Conservation (phyloP, 2,797 vertebrate species). For the Danio tinwini region DNA sequence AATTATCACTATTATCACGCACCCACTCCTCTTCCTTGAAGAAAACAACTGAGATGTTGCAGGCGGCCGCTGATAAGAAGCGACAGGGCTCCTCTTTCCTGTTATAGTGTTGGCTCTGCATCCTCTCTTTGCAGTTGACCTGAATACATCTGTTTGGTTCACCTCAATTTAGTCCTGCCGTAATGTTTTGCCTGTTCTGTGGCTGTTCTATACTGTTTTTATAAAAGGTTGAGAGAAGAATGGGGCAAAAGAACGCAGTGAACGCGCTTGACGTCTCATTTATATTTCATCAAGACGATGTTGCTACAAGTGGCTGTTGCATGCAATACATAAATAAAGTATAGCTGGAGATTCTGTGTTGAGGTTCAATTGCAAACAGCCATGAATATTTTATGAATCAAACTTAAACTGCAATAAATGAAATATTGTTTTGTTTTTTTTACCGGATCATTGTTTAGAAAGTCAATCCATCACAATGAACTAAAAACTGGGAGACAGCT, state of each 20-base stretch:
- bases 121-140: conserved; percentile 33
- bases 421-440: conserved; percentile 5
- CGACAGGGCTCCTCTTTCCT: conserved; percentile 34
- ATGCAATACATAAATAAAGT: conserved; percentile 71
- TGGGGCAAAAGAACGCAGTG: conserved; percentile 12
- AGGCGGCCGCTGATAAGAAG: conserved; percentile 29
- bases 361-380: conserved; percentile 71
- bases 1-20: conserved; percentile 10
- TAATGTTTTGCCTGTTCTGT: conserved; percentile 14
- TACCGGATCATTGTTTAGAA: conserved; percentile 32
- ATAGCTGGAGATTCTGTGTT: conserved; percentile 65
- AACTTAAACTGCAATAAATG: conserved; percentile 66
- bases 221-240: conserved; percentile 37
- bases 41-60: conserved; percentile 31
- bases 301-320: conserved; percentile 62
- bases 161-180: conserved; percentile 6
- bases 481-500: conserved; percentile 1
- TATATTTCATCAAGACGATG: conserved; percentile 71
- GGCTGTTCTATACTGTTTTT: conserved; percentile 24
- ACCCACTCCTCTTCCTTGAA: conserved; percentile 6
- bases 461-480: neutral
- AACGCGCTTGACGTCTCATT: conserved; percentile 69
- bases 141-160: conserved; percentile 32
- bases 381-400: conserved; percentile 73
- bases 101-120: conserved; percentile 24